Base-by-base conservation (phyloP, 1,140 invertebrate genomes). In the Hycleus phaleratus region DNA sequence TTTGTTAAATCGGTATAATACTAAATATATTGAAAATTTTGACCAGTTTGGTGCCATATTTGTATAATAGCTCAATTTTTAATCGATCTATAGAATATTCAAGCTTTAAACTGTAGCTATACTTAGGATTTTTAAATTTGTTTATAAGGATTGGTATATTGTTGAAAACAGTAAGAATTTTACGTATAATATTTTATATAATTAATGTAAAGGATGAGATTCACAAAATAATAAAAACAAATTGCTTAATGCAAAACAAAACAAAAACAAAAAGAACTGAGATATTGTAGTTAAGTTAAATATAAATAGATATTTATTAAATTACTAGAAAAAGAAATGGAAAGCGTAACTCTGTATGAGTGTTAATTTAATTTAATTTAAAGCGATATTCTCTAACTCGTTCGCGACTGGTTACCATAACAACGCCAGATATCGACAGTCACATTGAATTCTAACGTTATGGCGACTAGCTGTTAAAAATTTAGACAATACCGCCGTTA, bases 51-150 rank as follows among this genome's bases (percentile, higher is more conserved):
- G 71, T 73, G 71, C 71, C 71, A 73, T 71, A 73, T 70, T 71
- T 72, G 70, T 69, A 69, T 72, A 71, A 67, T 63, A 71, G 71
- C 71, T 73, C 71, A 73, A 73, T 72, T 73, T 73, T 72, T 70
- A 73, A 67, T 67, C 65, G 64, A 53, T 67, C 64, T 68, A 59
- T 61, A 66, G 63, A 62, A 63, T 68, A 70, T 68, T 68, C 65
- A 71, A 70, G 68, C 68, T 71, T 69, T 71, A 71, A 71, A 58
- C 50, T 60, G 61, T 69, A 68, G 62, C 59, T 58, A 46, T 64
- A 69, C 49, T 60, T 65, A 63, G 60, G 63, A 62, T 65, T 68
- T 71, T 68, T 65, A 64, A 66, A 65, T 62, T 67, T 65, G 60
- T 51, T 68, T 68, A 59, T 63, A 58, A 63, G 60, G 62, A 64